These are phyloP conservation scores for Turdus rufiventris DNA, from an alignment of 2,113 vertebrate species.

Conservation along the genomic window DNA sequence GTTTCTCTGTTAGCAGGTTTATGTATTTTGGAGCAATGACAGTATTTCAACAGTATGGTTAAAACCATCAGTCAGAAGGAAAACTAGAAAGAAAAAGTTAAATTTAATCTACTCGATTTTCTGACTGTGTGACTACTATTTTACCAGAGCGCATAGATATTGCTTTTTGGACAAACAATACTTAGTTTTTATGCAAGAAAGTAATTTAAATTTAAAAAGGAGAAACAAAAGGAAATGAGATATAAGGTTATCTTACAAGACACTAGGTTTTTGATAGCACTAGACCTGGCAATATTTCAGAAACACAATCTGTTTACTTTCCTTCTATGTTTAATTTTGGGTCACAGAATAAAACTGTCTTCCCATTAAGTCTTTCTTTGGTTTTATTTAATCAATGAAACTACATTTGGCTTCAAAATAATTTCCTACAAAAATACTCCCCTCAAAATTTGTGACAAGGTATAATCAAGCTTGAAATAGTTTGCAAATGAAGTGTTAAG, in stretches of 20 bases:
- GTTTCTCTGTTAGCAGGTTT: not conserved
- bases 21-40: not conserved
- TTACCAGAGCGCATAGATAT: not conserved
- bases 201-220: not conserved
- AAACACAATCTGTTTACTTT: not conserved
- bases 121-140: not conserved
- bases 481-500: not conserved
- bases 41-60: not conserved
- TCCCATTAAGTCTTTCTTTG: not conserved
- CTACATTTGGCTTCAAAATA: not conserved
- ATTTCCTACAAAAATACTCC: not conserved
- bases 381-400: not conserved
- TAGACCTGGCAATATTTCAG: not conserved
- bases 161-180: not conserved
- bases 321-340: not conserved
- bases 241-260: not conserved
- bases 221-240: not conserved
- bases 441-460: not conserved
- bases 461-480: not conserved
- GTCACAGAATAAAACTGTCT: not conserved
- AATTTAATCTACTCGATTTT: not conserved
- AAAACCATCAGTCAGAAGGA: not conserved
- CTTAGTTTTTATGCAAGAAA: not conserved
- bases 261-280: not conserved
- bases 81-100: not conserved